These are phyloP conservation scores for Cairina moschata DNA, from an alignment of 2,113 vertebrate species.

Conservation along the genomic window DNA sequence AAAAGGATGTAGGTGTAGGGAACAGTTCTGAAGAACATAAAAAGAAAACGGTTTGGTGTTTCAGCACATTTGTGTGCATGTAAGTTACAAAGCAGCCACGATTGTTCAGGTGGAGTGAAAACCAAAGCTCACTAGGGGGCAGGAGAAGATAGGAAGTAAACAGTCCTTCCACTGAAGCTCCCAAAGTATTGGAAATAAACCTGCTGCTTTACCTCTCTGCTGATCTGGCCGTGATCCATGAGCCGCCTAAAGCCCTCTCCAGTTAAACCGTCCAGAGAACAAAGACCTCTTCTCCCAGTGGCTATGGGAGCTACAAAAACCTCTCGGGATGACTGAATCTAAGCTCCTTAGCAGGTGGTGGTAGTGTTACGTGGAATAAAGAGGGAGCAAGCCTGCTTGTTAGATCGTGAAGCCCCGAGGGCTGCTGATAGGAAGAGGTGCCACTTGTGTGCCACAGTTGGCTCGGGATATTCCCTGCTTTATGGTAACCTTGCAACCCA, in stretches of 20 bases:
- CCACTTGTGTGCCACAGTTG: neutral
- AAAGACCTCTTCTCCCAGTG: neutral
- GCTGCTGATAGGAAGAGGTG: neutral
- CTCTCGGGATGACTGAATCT: neutral
- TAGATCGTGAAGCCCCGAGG: neutral
- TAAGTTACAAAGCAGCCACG: neutral
- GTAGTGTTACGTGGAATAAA: neutral
- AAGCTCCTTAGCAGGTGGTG: neutral
- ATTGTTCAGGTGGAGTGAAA: neutral
- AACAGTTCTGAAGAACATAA: neutral
- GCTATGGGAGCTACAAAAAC: neutral
- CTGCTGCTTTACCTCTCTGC: neutral
- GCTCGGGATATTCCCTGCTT: neutral
- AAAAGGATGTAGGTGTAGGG: fast-evolving
- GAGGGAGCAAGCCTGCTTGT: neutral
- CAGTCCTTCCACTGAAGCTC: neutral
- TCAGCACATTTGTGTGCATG: neutral
- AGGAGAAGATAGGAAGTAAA: neutral
- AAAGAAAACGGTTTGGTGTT: neutral
- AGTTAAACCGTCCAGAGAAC: neutral
- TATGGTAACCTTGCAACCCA: neutral
- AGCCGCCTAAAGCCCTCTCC: neutral
- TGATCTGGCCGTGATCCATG: neutral
- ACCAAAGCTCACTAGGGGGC: neutral
- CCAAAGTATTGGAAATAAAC: neutral